Conservation (phyloP, 2,113 vertebrate species). For the Leptobrachium ailaonicum region DNA sequence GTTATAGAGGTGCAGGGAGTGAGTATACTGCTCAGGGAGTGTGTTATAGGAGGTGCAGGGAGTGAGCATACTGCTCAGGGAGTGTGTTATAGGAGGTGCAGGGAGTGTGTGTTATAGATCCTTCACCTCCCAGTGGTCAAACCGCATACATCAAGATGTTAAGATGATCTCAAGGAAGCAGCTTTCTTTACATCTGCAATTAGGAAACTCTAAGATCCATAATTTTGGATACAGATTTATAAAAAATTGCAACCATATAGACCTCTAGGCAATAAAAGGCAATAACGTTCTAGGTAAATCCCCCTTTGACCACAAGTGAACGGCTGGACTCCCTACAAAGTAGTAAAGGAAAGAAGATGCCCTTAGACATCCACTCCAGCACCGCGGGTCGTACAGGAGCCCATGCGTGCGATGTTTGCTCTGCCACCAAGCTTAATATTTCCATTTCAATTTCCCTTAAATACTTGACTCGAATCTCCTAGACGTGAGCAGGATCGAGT, state of each 20-base stretch:
- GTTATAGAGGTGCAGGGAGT: too few species aligned
- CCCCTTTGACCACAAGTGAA: neutral
- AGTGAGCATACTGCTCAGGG: too few species aligned
- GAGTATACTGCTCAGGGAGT: too few species aligned
- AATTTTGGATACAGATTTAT: neutral
- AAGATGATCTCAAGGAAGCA: conserved; percentile 3
- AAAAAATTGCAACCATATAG: neutral
- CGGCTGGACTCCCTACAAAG: neutral
- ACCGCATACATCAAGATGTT: neutral
- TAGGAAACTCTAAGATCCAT: neutral
- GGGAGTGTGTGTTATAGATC: neutral
- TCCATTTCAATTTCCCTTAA: neutral
- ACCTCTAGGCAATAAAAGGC: too few species aligned
- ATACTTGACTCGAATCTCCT: conserved; percentile 40
- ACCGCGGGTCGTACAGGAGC: neutral
- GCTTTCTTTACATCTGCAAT: neutral
- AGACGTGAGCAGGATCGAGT: conserved; percentile 54
- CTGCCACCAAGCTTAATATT: conserved; percentile 1
- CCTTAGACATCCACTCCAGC: neutral
- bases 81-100: too few species aligned
- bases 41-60: too few species aligned
- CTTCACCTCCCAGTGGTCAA: conserved; percentile 12
- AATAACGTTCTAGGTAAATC: too few species aligned
- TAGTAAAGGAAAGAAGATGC: neutral
- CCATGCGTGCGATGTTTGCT: neutral